These are phyloP conservation scores for Acrobasis consociella DNA, from an alignment of 2,888 invertebrate species.

Conservation along the genomic window DNA sequence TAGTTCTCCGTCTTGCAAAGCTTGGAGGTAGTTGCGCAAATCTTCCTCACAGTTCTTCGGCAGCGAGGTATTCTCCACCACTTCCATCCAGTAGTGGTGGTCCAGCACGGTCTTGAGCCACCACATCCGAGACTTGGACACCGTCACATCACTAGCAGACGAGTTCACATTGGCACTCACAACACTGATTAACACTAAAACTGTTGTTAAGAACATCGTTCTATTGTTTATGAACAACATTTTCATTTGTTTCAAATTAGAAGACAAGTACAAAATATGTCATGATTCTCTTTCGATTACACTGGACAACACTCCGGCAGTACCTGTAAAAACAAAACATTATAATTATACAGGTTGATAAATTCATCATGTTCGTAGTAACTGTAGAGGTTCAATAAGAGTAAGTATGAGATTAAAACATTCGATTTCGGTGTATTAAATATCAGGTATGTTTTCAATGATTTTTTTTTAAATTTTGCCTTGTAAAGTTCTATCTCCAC, in stretches of 20 bases:
- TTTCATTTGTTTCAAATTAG: constrained; percentile 35
- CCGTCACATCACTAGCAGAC: constrained; percentile 38
- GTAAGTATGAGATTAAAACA: too few relatives aligned
- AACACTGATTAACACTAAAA: constrained; percentile 70
- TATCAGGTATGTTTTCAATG: too few relatives aligned
- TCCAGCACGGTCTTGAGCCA: constrained; percentile 86
- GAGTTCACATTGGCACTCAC: constrained; percentile 67
- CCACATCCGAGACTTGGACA: constrained; percentile 75
- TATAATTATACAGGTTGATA: neutral
- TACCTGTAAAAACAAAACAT: constrained; percentile 28
- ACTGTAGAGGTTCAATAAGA: neutral
- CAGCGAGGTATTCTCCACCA: constrained; percentile 74
- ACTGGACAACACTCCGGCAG: neutral
- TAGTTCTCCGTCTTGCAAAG: constrained; percentile 85
- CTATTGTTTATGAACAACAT: constrained; percentile 33
- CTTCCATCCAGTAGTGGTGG: constrained; percentile 82
- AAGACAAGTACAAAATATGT: constrained; percentile 1
- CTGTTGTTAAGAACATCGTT: constrained; percentile 57
- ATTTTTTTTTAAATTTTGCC: too few relatives aligned
- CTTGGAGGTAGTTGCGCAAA: constrained; percentile 80
- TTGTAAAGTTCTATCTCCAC: too few relatives aligned
- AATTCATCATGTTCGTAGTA: neutral
- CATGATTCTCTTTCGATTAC: constrained; percentile 7
- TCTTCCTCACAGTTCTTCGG: constrained; percentile 76
- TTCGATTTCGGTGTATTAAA: too few relatives aligned